phyloP scores from a whole-genome alignment of 2,888 invertebrate genomes.

The Tipula vernalis region DNA sequence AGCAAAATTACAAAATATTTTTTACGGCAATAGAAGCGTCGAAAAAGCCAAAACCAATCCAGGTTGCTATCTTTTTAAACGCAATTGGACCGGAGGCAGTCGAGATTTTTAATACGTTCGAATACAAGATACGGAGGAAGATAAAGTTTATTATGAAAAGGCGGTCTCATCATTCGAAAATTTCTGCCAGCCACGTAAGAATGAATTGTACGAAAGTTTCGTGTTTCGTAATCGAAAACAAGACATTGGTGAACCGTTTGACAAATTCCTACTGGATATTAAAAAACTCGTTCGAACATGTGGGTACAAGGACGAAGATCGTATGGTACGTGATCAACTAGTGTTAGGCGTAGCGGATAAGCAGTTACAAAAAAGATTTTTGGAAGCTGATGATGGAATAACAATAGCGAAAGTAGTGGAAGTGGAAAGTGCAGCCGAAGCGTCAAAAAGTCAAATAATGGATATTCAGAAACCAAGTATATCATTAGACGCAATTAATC shows the following conservation, averaged over 20 bases:
- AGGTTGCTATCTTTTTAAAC: neutral
- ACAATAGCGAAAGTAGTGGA: neutral
- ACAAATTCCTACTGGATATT: neutral
- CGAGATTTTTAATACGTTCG: neutral
- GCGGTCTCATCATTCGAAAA: neutral
- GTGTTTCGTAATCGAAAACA: neutral
- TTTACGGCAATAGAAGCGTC: neutral
- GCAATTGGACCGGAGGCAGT: neutral
- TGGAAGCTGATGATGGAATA: no score
- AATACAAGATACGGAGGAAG: neutral
- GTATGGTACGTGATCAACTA: neutral
- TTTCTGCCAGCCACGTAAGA: neutral
- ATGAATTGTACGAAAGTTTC: no score
- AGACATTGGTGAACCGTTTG: neutral
- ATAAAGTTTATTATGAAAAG: neutral
- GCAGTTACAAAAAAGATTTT: neutral
- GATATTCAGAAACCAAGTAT: no score
- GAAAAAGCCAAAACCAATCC: neutral
- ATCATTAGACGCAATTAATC: no score
- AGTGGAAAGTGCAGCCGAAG: neutral
- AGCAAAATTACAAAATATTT: neutral
- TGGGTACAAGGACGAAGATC: neutral
- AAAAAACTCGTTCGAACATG: neutral
- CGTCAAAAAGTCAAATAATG: neutral
- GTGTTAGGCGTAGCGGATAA: neutral